Evolutionary conservation across 2,888 invertebrate genomes (phyloP).

Genomic region (Drosophila acutilabella): DNA sequence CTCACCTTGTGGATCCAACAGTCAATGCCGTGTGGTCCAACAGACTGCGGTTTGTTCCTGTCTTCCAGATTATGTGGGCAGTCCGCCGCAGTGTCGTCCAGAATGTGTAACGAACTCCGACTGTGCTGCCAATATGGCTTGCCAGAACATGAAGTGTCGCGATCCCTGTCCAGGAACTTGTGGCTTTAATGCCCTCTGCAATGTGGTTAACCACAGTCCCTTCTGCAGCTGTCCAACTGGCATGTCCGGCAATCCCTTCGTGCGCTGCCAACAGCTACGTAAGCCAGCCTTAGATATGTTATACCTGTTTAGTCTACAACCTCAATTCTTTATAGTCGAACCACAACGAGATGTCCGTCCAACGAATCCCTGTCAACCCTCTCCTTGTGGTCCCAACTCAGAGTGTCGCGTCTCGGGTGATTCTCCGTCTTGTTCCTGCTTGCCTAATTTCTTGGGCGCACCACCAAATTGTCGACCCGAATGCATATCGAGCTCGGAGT

Average conservation of each 20-base stretch:
- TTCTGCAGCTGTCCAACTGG: conserved; percentile 89
- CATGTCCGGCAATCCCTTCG: conserved; percentile 90
- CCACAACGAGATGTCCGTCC: conserved; percentile 69
- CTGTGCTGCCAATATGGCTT: conserved; percentile 89
- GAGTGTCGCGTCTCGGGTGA: conserved; percentile 87
- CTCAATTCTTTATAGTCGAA: conserved; percentile 57
- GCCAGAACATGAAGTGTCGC: conserved; percentile 90
- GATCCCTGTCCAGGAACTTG: conserved; percentile 92
- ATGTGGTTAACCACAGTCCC: conserved; percentile 91
- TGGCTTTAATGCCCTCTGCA: conserved; percentile 89
- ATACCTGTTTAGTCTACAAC: conserved; percentile 5
- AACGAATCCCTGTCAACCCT: conserved; percentile 87
- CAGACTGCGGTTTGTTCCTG: conserved; percentile 89
- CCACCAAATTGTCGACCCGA: conserved; percentile 89
- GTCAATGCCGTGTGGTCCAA: conserved; percentile 88
- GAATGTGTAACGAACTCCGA: conserved; percentile 90
- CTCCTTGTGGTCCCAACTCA: conserved; percentile 91
- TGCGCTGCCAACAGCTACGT: conserved; percentile 86
- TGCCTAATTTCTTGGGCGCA: conserved; percentile 87
- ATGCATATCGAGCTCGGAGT: conserved; percentile 88
- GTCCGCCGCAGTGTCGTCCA: conserved; percentile 90
- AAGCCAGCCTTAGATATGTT: conserved; percentile 41
- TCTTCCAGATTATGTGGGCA: conserved; percentile 88
- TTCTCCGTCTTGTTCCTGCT: conserved; percentile 86
- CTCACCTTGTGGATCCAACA: conserved; percentile 90